phyloP scores from a whole-genome alignment of 2,113 vertebrate species.

The Pyrgilauda ruficollis region DNA sequence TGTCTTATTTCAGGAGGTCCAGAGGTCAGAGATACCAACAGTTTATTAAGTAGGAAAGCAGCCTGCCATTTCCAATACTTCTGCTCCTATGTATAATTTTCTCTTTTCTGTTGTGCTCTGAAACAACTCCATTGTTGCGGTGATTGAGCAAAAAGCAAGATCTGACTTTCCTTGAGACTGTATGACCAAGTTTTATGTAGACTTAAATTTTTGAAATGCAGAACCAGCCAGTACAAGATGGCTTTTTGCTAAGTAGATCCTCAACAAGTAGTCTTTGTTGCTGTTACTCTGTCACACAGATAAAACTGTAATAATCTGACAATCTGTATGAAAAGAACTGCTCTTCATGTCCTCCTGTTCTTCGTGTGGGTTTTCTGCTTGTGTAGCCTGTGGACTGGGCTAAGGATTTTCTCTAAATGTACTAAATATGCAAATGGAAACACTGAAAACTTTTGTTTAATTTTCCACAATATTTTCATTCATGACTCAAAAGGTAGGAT shows the following conservation, averaged over 20 bases:
- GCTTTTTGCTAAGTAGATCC: background rate
- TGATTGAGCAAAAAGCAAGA: background rate
- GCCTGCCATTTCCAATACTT: background rate
- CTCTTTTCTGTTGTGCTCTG: background rate
- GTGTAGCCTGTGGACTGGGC: background rate
- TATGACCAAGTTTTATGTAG: background rate
- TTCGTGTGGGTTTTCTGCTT: background rate
- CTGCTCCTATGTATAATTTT: background rate
- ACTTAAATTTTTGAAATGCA: background rate
- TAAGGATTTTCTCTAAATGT: background rate
- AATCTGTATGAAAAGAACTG: background rate
- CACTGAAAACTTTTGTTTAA: background rate
- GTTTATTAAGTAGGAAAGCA: background rate
- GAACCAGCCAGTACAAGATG: background rate
- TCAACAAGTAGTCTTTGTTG: background rate
- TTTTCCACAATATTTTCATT: background rate
- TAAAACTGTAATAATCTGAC: background rate
- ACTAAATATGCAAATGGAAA: background rate
- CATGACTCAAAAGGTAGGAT: background rate
- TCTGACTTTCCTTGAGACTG: background rate
- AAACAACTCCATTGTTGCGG: background rate
- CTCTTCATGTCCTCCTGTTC: background rate
- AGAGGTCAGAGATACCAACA: background rate
- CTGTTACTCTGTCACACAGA: background rate
- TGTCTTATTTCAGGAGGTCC: background rate